A percentile compares a stretch with the other conserved stretches of the same genome.
These are phyloP conservation scores for Holothuria glaberrima DNA, from an alignment of 35 echinoderm and acorn worm genomes.

Conservation along the genomic window DNA sequence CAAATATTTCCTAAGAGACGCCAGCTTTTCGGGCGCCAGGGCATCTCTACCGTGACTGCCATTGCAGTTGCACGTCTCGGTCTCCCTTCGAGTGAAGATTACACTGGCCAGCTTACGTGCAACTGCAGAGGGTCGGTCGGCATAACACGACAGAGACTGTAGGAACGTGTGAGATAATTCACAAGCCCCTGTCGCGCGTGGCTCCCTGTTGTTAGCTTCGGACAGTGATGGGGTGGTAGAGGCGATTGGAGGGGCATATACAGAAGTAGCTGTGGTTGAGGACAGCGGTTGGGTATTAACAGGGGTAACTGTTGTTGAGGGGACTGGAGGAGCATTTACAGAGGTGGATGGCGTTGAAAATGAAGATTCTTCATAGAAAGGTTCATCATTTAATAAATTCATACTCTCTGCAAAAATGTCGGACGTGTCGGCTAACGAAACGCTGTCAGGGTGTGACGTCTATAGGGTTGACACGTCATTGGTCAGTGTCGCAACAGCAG, in stretches of 20 bases:
- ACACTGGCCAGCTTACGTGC: not conserved
- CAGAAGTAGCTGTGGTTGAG: no score
- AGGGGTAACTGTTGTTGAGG: no score
- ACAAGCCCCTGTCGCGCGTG: not conserved
- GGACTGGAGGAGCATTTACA: not conserved
- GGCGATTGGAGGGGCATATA: not conserved
- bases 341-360: not conserved
- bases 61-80: conserved; percentile 21
- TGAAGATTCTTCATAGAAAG: not conserved
- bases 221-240: not conserved
- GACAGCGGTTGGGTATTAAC: no score
- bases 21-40: conserved; percentile 13
- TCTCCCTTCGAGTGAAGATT: conserved; percentile 9
- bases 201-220: not conserved
- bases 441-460: not conserved
- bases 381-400: not conserved
- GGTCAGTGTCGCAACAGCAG: not conserved
- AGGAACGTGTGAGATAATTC: not conserved
- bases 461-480: not conserved
- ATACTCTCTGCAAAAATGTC: conserved; percentile 3
- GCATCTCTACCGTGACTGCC: not conserved
- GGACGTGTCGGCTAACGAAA: not conserved
- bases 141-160: not conserved
- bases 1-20: conserved; percentile 1
- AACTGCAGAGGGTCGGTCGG: conserved; percentile 31